Base-by-base conservation (phyloP, 1,140 invertebrate genomes). In the Batillaria attramentaria region DNA sequence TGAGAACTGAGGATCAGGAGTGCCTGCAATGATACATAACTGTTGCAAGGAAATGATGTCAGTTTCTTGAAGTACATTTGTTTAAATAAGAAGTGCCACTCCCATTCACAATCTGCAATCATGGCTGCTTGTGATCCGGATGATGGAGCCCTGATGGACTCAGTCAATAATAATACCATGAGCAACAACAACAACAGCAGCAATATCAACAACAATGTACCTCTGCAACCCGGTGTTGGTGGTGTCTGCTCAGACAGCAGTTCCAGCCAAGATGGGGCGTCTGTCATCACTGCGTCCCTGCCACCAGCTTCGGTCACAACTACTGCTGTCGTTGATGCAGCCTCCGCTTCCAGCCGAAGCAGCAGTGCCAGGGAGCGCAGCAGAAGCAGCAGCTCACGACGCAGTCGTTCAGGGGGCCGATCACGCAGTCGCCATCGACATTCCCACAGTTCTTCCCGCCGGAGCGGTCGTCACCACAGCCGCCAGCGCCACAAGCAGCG, bases 401-500 rank as follows among this genome's bases (percentile, higher is more conserved):
- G 84, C 65, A 74, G 78, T 69, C 81, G 81, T 70, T 81, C 81
- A n/a, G 78, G 84, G 60, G 84, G 84, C 62, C 72, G 85, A 50
- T 82, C 81, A 28, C 57, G 85, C 75, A 80, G 82, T 62, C 77
- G 86, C 16, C 80, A 76, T 60, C 78, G 83, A 16, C 84, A 84
- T 35, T 54, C 82, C 1, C 81, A 85, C 35, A 77, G 75, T 54
- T 74, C 72, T n/a, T 50, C 77, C 13, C 57, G 80, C 13, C 79
- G 66, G 41, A 79, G 83, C 35, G 60, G 54, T 35, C 80, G 81
- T 35, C 77, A 80, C 31, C 79, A 75, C n/a, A 74, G 77, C 33
- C 80, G 84, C 18, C 72, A 79, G 33, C 79, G 81, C 54, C 79
- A 83, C 16, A 89, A 90, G 82, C 78, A 84, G 3, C 86, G 84